phyloP scores from a whole-genome alignment of 2,797 vertebrate genomes.

The Diplodus puntazzo region DNA sequence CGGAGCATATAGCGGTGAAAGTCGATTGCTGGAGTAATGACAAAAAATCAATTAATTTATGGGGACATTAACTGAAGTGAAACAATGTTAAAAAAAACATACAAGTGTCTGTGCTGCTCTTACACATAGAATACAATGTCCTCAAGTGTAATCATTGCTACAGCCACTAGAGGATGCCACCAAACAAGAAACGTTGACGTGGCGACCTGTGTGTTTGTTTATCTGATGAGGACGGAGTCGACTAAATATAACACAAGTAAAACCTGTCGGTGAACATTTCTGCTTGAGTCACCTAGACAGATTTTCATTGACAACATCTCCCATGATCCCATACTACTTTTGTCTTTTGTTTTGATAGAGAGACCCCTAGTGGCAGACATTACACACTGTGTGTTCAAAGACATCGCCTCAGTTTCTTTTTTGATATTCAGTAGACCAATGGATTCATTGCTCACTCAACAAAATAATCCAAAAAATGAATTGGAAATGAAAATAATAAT shows the following conservation, averaged over 20 bases:
- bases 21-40: slow-evolving; percentile 19
- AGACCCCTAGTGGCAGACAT: too few species aligned
- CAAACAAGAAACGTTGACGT: too few species aligned
- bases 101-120: slow-evolving; percentile 3
- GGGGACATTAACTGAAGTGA: slow-evolving; percentile 11
- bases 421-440: neutral
- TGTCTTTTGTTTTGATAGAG: too few species aligned
- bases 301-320: too few species aligned
- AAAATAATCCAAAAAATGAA: neutral
- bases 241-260: too few species aligned
- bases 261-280: too few species aligned
- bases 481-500: neutral
- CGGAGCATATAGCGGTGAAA: slow-evolving; percentile 19
- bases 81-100: slow-evolving; percentile 1
- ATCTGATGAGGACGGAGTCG: too few species aligned
- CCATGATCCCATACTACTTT: too few species aligned
- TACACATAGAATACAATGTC: neutral
- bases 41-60: slow-evolving; percentile 25
- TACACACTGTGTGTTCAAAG: neutral
- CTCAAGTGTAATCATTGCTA: too few species aligned
- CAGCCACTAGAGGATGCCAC: too few species aligned
- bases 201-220: too few species aligned
- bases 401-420: neutral
- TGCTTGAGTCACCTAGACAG: too few species aligned
- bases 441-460: neutral